Percentiles rank a stretch among this genome's conserved stretches.
These are phyloP conservation scores for Microcebus griseorufus DNA, from an alignment of 2,113 vertebrate species.

Conservation along the genomic window DNA sequence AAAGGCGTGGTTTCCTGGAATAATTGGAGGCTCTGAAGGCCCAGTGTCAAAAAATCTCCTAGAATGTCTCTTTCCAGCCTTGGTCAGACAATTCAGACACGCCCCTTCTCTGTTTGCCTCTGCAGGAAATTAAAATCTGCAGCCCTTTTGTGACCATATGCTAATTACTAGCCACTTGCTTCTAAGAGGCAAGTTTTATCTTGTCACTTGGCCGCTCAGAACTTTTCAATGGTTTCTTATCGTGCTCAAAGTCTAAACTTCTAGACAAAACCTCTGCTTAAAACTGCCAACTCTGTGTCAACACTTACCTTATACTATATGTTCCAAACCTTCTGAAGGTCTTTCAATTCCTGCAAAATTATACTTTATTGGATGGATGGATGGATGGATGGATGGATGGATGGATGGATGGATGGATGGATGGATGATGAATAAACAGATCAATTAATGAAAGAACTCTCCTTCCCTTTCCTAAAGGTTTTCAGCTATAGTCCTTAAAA, in stretches of 20 bases:
- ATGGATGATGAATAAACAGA: background rate
- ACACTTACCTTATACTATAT: background rate
- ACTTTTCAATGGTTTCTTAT: background rate
- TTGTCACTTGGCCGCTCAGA: background rate
- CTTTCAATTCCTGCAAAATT: background rate
- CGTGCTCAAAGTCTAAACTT: constrained; percentile 35
- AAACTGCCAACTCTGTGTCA: background rate
- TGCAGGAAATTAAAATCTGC: constrained; percentile 35
- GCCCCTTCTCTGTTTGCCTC: constrained; percentile 39
- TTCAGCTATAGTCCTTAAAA: background rate
- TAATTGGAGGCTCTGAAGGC: constrained; percentile 50
- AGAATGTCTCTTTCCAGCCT: background rate
- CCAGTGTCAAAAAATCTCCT: background rate
- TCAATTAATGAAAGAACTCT: background rate
- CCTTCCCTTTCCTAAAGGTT: background rate
- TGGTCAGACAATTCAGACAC: constrained; percentile 15
- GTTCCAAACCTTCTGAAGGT: constrained; percentile 23
- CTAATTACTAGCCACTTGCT: constrained; percentile 19
- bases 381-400: no score
- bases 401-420: background rate
- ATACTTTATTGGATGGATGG: background rate
- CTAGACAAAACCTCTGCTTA: background rate
- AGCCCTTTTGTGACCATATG: background rate
- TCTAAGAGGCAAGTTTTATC: constrained; percentile 34
- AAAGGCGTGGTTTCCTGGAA: constrained; percentile 52